Evolutionary conservation across 2,113 vertebrate species (phyloP), one percentile per base, ranked within the genome.

Genomic region (Pungitius pungitius): DNA sequence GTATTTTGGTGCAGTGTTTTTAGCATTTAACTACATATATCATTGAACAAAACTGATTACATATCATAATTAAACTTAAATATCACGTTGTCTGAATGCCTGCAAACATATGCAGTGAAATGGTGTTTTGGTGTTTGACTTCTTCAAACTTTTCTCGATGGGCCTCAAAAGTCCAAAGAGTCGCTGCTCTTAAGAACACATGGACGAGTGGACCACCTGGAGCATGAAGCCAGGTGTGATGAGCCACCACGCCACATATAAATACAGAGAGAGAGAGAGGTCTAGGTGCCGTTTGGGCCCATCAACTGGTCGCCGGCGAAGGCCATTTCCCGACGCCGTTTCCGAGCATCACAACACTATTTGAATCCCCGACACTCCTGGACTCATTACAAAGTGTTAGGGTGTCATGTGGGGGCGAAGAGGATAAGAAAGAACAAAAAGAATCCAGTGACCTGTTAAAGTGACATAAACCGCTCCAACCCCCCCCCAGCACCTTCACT

Each of bases 381-480:
- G 66, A 86, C 77, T 85, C 85, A 90, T 91, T 88, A 92, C 49
- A 30, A 18, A 67, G 73, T 43, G 75, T 81, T 80, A 63, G 85
- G 83, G 83, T 88, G 86, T 87, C 77, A 45, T 55, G 39, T 54
- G 33, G 43, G 78, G 85, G 78, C 51, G 14, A 62, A 61, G 49
- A 14, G 30, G 43, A 75, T 75, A 81, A 87, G 85, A 87, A 26
- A 24, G 2, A 6, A 43, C 6, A 26, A 54, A 26, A 52, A 13
- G 6, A 7, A 54, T 54, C 22, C 51, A 14, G 22, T 26, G 90
- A 90, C 89, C 91, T 89, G 88, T 88, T 83, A 87, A 90, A 91
- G 72, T 89, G 88, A 90, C 91, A 89, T 91, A 87, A 91, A 89
- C 76, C 85, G 81, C 82, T 67, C 89, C 88, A 87, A 64, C 64